Evolutionary conservation across 2,888 invertebrate genomes (phyloP).

Genomic region (Chamaedrilus cognettii): DNA sequence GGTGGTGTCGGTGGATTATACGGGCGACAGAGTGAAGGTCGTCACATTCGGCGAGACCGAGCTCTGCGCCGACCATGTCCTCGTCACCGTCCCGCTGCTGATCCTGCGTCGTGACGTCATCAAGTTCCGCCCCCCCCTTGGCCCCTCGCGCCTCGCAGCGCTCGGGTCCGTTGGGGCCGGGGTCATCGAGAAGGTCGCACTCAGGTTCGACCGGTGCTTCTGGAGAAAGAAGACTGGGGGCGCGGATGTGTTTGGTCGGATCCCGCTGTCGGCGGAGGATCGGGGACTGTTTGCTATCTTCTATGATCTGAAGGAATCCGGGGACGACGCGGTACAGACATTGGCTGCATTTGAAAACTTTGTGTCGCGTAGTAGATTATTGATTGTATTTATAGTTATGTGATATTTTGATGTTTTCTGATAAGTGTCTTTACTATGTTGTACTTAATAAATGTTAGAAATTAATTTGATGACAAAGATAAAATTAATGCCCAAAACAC

Average conservation of each 20-base stretch:
- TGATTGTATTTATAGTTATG: neutral
- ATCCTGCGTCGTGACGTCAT: conserved; percentile 56
- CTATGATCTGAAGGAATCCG: no score
- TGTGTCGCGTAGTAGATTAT: no score
- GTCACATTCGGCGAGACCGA: conserved; percentile 42
- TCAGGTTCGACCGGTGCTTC: conserved; percentile 59
- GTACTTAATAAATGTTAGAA: no score
- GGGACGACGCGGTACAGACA: no score
- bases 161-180: conserved; percentile 59
- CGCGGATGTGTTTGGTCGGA: conserved; percentile 59
- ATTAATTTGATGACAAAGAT: no score
- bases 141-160: conserved; percentile 56
- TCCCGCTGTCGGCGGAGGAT: conserved; percentile 47
- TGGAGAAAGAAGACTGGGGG: conserved; percentile 55
- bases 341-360: no score
- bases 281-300: conserved; percentile 61
- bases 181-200: conserved; percentile 61
- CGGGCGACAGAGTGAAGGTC: conserved; percentile 40
- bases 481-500: no score
- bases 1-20: conserved; percentile 22
- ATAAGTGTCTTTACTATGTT: no score
- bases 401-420: no score
- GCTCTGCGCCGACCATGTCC: conserved; percentile 52
- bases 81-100: conserved; percentile 60
- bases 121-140: conserved; percentile 59